Evolutionary conservation across 1,140 invertebrate genomes (phyloP).

Genomic region (Nixonia krombeini): DNA sequence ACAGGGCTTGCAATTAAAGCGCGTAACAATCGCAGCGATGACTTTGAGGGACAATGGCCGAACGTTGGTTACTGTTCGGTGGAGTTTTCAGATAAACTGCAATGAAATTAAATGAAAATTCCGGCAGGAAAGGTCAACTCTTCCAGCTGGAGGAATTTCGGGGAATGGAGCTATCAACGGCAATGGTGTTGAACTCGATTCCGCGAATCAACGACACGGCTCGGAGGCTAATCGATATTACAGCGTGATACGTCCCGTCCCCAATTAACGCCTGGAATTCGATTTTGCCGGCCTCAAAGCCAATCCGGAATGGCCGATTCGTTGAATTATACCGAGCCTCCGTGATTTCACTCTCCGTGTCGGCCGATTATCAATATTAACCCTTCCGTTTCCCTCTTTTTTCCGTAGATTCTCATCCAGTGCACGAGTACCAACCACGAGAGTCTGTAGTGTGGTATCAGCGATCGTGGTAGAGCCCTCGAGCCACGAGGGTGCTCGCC

Average conservation of each 20-base stretch:
- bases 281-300: slow-evolving; percentile 35
- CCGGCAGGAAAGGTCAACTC: background rate
- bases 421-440: slow-evolving; percentile 55
- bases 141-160: background rate
- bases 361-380: slow-evolving; percentile 68
- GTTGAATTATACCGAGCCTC: slow-evolving; percentile 14
- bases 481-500: slow-evolving; percentile 62
- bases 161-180: slow-evolving; percentile 25
- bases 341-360: slow-evolving; percentile 25
- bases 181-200: slow-evolving; percentile 14
- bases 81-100: no score
- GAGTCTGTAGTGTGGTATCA: slow-evolving; percentile 65
- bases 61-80: no score
- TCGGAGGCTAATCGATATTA: slow-evolving; percentile 39
- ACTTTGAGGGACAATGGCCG: no score
- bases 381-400: slow-evolving; percentile 60
- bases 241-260: slow-evolving; percentile 36
- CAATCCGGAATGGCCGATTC: slow-evolving; percentile 17
- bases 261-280: slow-evolving; percentile 43
- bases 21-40: no score
- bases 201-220: slow-evolving; percentile 25
- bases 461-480: slow-evolving; percentile 70
- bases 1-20: no score
- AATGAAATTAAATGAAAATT: background rate
- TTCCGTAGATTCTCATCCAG: slow-evolving; percentile 48